Conservation (phyloP, 1,140 invertebrate species). For the Megathymus violae region DNA sequence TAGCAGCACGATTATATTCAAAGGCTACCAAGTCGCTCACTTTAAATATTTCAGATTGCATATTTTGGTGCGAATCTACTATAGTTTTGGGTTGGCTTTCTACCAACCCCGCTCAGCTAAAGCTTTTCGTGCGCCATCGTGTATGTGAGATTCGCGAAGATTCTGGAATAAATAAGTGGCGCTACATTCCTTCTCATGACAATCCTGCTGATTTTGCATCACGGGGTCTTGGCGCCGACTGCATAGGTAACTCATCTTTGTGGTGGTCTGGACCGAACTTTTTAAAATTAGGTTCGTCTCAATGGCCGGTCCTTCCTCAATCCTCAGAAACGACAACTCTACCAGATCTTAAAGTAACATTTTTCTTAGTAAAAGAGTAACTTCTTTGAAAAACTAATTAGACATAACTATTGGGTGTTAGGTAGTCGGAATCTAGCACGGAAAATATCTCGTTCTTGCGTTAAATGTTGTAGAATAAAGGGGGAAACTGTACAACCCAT, state of each 20-base stretch:
- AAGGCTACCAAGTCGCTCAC: slow-evolving; percentile 17
- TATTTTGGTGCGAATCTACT: no score
- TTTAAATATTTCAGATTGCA: neutral
- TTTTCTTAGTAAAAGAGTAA: neutral
- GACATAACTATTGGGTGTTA: slow-evolving; percentile 12
- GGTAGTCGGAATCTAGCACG: slow-evolving; percentile 2
- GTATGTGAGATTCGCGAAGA: slow-evolving; percentile 58
- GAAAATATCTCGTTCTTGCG: neutral
- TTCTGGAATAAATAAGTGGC: slow-evolving; percentile 36
- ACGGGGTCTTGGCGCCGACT: slow-evolving; percentile 13
- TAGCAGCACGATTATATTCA: slow-evolving; percentile 6
- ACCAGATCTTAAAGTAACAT: slow-evolving; percentile 7
- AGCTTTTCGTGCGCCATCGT: slow-evolving; percentile 58
- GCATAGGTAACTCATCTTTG: slow-evolving; percentile 9
- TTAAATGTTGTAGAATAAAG: slow-evolving; percentile 1
- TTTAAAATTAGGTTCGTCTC: slow-evolving; percentile 5
- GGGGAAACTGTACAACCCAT: slow-evolving; percentile 12
- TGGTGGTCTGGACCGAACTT: slow-evolving; percentile 24
- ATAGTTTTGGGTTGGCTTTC: no score
- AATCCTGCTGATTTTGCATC: slow-evolving; percentile 18
- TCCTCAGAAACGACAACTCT: slow-evolving; percentile 5
- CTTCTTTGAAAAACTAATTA: neutral
- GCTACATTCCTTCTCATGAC: slow-evolving; percentile 32
- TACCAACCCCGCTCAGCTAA: slow-evolving; percentile 39
- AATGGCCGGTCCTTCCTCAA: slow-evolving; percentile 4